These are phyloP conservation scores for Calliphora vicina DNA, from an alignment of 1,140 invertebrate species.

Conservation along the genomic window DNA sequence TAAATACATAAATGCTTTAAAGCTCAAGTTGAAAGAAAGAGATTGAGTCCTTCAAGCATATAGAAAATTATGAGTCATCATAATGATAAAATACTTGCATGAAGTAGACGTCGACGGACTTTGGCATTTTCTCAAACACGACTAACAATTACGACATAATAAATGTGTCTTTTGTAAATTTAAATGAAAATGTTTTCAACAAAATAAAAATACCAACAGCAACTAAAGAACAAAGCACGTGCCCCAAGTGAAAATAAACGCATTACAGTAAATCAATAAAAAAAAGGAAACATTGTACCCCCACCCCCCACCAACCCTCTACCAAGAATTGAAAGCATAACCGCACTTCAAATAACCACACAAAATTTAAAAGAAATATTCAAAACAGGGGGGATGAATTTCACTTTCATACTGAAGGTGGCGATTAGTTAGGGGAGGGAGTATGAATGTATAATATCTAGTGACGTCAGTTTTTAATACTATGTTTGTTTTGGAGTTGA, in stretches of 20 bases:
- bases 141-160: background rate
- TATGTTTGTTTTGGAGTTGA: background rate
- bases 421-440: background rate
- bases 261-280: background rate
- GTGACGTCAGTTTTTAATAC: background rate
- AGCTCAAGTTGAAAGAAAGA: background rate
- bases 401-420: background rate
- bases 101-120: background rate
- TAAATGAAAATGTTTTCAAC: background rate
- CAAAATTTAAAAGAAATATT: background rate
- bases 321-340: background rate
- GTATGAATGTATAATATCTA: background rate
- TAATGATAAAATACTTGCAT: background rate
- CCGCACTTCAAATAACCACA: background rate
- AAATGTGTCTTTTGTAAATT: background rate
- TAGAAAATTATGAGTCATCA: background rate
- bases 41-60: background rate
- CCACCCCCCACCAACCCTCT: background rate
- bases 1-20: background rate
- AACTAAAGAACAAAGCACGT: background rate
- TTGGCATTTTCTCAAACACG: background rate
- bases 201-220: background rate
- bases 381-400: background rate
- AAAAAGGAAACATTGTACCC: background rate
- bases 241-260: constrained; percentile 1